Evolutionary conservation across 92 coral and sea anemone genomes (phyloP), one percentile per base, ranked within the genome.

Genomic region (Porites lobata): DNA sequence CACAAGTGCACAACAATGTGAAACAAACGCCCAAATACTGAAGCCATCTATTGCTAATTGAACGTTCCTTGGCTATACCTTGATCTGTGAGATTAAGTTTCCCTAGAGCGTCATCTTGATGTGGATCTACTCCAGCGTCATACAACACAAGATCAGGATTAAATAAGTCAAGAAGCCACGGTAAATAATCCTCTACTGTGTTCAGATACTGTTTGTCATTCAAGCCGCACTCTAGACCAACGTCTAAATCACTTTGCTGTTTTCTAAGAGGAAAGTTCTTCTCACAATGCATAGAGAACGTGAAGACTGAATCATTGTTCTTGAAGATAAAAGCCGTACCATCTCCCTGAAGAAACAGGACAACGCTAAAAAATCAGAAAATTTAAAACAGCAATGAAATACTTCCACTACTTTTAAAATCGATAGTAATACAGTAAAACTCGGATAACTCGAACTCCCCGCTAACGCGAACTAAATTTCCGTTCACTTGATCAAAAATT

Each of bases 81-180:
- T 92, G 87, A 89, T 92, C 95, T 56, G 95, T 85, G 50, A 92
- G 89, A 72, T 90, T 81, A 3, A 92, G 89, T 85, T 75, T 92
- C 7, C 95, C 95, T 24, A 92, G 82, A 1, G 61, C 95, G 62
- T 92, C 95, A 76, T 92, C 93, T 66, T 69, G 67, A 58, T 92
- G 95, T 18, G 95, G 95, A 72, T 92, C 95, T 13, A 92, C 91
- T 8, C 95, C 95, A 29, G 95, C 95, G 76, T 92, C 95, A 76
- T 92, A 92, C 82, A 92, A 70, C 4, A 92, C 83, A 9, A 92
- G 88, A 85, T 82, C 95, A 61, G 95, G 95, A 11, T 87, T 85
- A 43, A 71, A 92, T 9, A 61, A 65, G 43, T 92, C 93, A 59
- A 92, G 64, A 19, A 92, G 59, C 95, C 95, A 92, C 7, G 95